Base-by-base conservation (phyloP, 2,888 invertebrate genomes). In the Metalampra italica region DNA sequence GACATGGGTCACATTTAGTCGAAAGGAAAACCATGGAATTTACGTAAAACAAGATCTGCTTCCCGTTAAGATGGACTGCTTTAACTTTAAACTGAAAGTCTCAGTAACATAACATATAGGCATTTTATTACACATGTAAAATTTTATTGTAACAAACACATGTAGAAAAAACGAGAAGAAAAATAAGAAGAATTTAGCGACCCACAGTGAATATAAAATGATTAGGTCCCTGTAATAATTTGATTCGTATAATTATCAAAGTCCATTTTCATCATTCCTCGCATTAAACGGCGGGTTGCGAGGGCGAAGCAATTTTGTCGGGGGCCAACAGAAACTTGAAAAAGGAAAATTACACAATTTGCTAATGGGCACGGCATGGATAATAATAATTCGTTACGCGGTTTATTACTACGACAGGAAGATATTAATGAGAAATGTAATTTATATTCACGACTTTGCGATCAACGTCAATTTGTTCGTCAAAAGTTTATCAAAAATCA, bases 271-370 rank as follows among this genome's bases (percentile, higher is more conserved):
- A 78, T 83, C 74, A 82, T 82, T 79, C 67, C 74, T 70, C 64
- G 68, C 64, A 67, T 75, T 69, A 72, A 84, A 82, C 76, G 74
- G 73, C 66, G 78, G 78, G 76, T 80, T 77, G 76, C 75, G 77
- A 76, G 80, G 81, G 70, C 65, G 65, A 74, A 82, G 82, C 73
- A 82, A 86, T 85, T 85, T 83, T 70, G 78, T 76, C 73, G 74
- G 75, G 69, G 71, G 66, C 78, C 72, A 78, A 78, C 74, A 76
- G 78, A 78, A 79, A 81, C 76, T 82, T 80, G 78, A 82, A 83
- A 83, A 84, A 86, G 77, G 82, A 85, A 82, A 84, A 84, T 85
- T 84, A 84, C 77, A 82, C 84, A 85, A 86, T 85, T 84, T 80
- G 84, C 82, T 86, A 86, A 85, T 86, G 80, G 84, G 68, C 57